phyloP scores from a whole-genome alignment of 2,797 vertebrate genomes.

The Rhyacichthys aspro region DNA sequence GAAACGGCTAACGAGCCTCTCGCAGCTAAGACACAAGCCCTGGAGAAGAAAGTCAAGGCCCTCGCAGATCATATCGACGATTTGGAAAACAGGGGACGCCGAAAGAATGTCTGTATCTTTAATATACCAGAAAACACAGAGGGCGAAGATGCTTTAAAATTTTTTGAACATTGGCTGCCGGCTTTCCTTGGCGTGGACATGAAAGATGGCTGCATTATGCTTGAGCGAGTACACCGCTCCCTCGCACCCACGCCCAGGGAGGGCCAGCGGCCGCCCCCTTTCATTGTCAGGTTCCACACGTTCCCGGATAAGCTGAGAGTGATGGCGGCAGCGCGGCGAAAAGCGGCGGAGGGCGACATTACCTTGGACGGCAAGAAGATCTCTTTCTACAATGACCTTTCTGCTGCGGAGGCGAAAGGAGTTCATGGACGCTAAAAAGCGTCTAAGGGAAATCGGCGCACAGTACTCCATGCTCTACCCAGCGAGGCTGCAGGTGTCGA shows the following conservation, averaged over 20 bases:
- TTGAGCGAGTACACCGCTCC: neutral
- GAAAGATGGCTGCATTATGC: neutral
- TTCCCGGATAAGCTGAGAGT: neutral
- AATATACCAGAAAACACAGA: constrained; percentile 1
- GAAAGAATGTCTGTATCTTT: neutral
- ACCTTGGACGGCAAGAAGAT: neutral
- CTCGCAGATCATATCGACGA: neutral
- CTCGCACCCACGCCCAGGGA: neutral
- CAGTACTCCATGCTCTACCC: constrained; percentile 8
- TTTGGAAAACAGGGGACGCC: neutral
- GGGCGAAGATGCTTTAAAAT: neutral
- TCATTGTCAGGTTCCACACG: too few species aligned
- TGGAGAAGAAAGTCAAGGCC: neutral
- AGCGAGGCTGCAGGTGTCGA: neutral
- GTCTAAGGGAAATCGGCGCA: too few species aligned
- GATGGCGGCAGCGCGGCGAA: neutral
- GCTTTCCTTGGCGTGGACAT: neutral
- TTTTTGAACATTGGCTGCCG: constrained; percentile 1
- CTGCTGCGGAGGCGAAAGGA: neutral
- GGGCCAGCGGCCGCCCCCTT: too few species aligned
- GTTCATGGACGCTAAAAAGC: neutral
- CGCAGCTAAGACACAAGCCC: neutral
- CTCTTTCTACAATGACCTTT: neutral
- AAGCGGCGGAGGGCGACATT: neutral
- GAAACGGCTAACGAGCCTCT: too few species aligned